Evolutionary conservation across 2,888 invertebrate species (phyloP).

Genomic region (Poecilobothrus nobilitatus): DNA sequence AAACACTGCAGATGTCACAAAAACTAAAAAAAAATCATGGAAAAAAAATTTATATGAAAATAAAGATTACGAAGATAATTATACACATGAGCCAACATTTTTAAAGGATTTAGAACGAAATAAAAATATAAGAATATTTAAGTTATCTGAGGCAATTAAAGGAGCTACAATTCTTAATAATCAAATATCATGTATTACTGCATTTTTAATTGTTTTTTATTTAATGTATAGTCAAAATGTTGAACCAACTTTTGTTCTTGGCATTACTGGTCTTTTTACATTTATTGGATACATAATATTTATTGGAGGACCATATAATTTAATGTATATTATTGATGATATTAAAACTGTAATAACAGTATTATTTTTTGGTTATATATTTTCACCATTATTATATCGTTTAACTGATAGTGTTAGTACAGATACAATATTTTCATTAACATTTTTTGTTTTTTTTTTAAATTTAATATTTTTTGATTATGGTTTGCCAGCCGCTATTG

Average conservation of each 20-base stretch:
- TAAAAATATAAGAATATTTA: constrained; percentile 65
- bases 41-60: constrained; percentile 84
- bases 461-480: constrained; percentile 93
- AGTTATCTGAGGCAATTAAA: constrained; percentile 57
- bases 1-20: not conserved
- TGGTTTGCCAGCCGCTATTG: constrained; percentile 71
- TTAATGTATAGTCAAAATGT: constrained; percentile 62
- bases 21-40: constrained; percentile 49
- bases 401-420: constrained; percentile 94
- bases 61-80: constrained; percentile 82
- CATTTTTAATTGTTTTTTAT: constrained; percentile 64
- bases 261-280: constrained; percentile 49
- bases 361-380: constrained; percentile 73
- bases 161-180: constrained; percentile 73
- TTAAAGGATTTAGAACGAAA: constrained; percentile 78
- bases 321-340: constrained; percentile 49
- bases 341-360: constrained; percentile 73
- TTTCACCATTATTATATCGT: constrained; percentile 88
- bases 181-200: constrained; percentile 66
- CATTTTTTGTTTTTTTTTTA: constrained; percentile 74
- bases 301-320: constrained; percentile 34
- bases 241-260: constrained; percentile 56
- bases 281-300: constrained; percentile 57
- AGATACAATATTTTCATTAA: constrained; percentile 92
- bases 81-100: constrained; percentile 76